Conservation (phyloP, 2,797 vertebrate species). For the Poecile montanus region DNA sequence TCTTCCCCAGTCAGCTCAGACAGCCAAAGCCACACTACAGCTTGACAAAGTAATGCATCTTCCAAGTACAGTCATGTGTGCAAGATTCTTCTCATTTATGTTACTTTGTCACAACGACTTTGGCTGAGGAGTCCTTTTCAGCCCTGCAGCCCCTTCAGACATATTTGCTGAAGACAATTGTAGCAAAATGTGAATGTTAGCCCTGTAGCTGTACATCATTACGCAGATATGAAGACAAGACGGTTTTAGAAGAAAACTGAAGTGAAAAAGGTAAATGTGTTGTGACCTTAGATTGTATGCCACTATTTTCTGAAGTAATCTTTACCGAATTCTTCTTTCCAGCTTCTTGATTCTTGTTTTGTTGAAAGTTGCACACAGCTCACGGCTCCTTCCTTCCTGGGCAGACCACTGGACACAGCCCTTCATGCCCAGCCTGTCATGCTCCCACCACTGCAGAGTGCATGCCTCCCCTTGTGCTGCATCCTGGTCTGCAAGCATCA, state of each 20-base stretch:
- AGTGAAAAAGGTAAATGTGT: conserved; percentile 67
- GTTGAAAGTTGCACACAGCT: background rate
- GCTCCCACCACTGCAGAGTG: background rate
- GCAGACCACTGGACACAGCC: background rate
- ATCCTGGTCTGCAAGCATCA: background rate
- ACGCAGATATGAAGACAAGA: conserved; percentile 59
- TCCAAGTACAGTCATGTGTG: conserved; percentile 17
- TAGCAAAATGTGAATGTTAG: conserved; percentile 50
- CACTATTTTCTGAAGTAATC: conserved; percentile 53
- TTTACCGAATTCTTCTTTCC: conserved; percentile 51
- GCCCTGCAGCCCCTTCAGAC: conserved; percentile 57
- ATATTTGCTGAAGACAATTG: conserved; percentile 60
- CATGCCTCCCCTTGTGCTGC: rapidly evolving
- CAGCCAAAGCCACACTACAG: background rate
- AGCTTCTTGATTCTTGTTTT: conserved; percentile 5
- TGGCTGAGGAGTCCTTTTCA: conserved; percentile 50
- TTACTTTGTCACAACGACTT: conserved; percentile 68
- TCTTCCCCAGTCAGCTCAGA: background rate
- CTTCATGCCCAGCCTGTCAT: background rate
- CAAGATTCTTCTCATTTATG: conserved; percentile 41
- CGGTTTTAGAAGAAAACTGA: conserved; percentile 57
- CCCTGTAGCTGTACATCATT: conserved; percentile 68
- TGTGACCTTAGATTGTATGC: conserved; percentile 54
- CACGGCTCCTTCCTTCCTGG: background rate
- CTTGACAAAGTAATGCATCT: conserved; percentile 47